These are phyloP conservation scores for Tetranychus urticae DNA, from an alignment of 1,140 invertebrate species.

Conservation along the genomic window DNA sequence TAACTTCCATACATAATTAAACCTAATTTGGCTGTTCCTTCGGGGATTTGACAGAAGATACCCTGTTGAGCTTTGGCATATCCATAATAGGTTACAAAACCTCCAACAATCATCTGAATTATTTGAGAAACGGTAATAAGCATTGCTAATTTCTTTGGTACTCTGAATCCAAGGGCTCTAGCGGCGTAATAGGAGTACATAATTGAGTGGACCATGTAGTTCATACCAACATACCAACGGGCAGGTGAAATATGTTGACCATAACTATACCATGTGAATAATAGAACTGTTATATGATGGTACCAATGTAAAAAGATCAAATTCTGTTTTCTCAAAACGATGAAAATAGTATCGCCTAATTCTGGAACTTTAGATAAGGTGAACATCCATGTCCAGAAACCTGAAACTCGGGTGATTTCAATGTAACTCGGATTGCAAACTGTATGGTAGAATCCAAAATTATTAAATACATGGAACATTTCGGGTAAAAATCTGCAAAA, in stretches of 20 bases:
- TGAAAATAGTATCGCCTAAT: conserved; percentile 86
- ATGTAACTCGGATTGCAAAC: conserved; percentile 35
- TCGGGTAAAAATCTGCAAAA: conserved; percentile 30
- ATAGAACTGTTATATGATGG: conserved; percentile 40
- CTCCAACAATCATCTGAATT: conserved; percentile 53
- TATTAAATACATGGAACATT: conserved; percentile 39
- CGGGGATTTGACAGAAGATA: conserved; percentile 54
- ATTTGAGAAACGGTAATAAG: conserved; percentile 74
- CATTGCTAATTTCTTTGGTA: conserved; percentile 63
- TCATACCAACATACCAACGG: conserved; percentile 95
- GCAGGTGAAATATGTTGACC: conserved; percentile 88
- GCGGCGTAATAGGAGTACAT: conserved; percentile 96
- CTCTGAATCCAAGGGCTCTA: conserved; percentile 56
- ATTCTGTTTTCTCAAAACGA: conserved; percentile 80
- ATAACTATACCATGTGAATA: conserved; percentile 94
- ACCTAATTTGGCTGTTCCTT: conserved; percentile 63
- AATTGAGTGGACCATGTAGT: conserved; percentile 84
- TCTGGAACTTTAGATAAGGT: conserved; percentile 19
- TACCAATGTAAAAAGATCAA: conserved; percentile 91
- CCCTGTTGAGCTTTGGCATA: conserved; percentile 40
- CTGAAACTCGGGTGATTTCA: conserved; percentile 29
- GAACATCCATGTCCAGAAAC: neutral
- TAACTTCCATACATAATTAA: conserved; percentile 46
- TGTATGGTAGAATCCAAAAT: neutral
- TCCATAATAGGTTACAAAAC: conserved; percentile 12